Conservation (phyloP, 2,113 vertebrate genomes). For the Crotalus viridis region DNA sequence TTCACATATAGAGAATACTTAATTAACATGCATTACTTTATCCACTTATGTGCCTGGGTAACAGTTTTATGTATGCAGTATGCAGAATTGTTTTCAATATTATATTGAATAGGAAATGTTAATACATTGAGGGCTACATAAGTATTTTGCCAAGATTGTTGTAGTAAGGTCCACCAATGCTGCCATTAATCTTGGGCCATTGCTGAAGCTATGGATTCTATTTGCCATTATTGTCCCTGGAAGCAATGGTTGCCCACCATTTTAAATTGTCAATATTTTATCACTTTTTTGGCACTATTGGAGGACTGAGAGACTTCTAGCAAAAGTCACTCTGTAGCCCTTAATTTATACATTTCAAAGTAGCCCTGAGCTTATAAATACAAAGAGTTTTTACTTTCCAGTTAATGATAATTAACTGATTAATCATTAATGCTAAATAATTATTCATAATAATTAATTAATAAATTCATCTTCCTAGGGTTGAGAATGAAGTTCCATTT, state of each 20-base stretch:
- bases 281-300: not conserved
- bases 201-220: not conserved
- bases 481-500: not conserved
- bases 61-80: not conserved
- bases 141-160: not conserved
- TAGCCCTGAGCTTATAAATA: not conserved
- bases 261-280: not conserved
- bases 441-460: not conserved
- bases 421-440: not conserved
- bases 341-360: too few relatives aligned
- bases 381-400: not conserved
- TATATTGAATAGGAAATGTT: not conserved
- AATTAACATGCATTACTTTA: not conserved
- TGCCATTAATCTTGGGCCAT: not conserved
- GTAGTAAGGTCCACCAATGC: not conserved
- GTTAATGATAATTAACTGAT: not conserved
- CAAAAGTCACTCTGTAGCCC: not conserved
- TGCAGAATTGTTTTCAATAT: not conserved
- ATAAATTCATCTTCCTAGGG: not conserved
- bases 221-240: not conserved
- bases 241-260: not conserved
- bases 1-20: not conserved
- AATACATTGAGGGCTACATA: not conserved
- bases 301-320: not conserved
- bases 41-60: not conserved